Evolutionary conservation across 2,113 vertebrate genomes (phyloP), one percentile per base, ranked within the genome.

Genomic region (Sus scrofa): DNA sequence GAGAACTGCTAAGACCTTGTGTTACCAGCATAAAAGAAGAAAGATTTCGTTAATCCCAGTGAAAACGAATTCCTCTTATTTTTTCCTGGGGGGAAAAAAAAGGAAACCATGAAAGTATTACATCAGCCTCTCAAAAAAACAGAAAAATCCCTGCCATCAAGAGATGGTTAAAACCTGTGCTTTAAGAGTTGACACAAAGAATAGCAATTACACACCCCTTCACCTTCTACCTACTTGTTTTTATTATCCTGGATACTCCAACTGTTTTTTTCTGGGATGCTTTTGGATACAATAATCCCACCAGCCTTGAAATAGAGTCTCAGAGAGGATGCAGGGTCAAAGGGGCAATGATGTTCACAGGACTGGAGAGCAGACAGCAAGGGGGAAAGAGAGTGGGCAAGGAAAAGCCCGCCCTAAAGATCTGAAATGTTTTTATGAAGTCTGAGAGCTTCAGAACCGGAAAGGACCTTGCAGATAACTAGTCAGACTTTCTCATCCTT

Each of bases 21-120:
- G 96, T 97, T 97, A 96, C 96, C 92, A 96, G 52, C 97, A 98
- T 97, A 83, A 98, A 98, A 98, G 98, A 95, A 93, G 68, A 90
- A 95, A 95, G 98, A 98, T 98, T 98, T 97, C 93, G 68, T 39
- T 98, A 98, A 98, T 98, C 98, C 96, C 96, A 85, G 91, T 78
- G 95, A 98, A 98, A 98, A 98, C 86, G 67, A 97, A 98, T 97
- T 89, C 95, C 60, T 95, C 96, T 96, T 97, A 90, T 97, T 95
- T 93, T 75, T 81, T 95, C 91, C 63, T 95, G 7, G 0, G 83
- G 94, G 93, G 87, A 81, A 94, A 92, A 89, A 95, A 93, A 97
- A 94, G 60, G n/a, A 88, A 97, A 97, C 86, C 89, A 86, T n/a
- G 10, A 60, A 16, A 20, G 81, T 78, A 88, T 96, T 88, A 94